Conservation (phyloP, 2,888 invertebrate species). For the Fissipunctia ypsillon region DNA sequence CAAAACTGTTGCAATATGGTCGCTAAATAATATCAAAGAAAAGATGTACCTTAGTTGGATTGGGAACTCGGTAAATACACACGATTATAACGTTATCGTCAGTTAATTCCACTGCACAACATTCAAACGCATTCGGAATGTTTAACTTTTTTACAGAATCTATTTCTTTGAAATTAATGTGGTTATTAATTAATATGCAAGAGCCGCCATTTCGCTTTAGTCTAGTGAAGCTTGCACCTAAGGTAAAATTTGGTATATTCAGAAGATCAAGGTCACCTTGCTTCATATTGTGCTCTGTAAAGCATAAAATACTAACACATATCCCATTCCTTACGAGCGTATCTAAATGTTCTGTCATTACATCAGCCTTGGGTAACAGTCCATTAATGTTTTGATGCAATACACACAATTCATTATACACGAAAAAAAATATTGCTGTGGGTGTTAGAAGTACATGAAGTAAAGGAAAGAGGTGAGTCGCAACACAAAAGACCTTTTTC, state of each 20-base stretch:
- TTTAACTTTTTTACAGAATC: not conserved
- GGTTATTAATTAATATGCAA: no score
- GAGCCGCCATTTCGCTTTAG: no score
- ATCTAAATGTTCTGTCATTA: constrained; percentile 12
- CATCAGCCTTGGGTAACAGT: constrained; percentile 1
- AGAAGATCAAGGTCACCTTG: no score
- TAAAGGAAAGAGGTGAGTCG: not conserved
- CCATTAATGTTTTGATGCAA: constrained; percentile 8
- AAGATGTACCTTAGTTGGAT: not conserved
- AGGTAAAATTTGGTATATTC: no score
- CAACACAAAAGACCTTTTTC: no score
- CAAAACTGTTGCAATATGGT: constrained; percentile 2
- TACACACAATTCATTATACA: not conserved
- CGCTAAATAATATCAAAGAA: constrained; percentile 13
- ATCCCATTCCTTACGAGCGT: not conserved
- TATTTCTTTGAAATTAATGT: no score
- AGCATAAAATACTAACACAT: not conserved
- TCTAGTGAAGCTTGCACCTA: no score
- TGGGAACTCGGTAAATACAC: constrained; percentile 10
- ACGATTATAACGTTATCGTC: constrained; percentile 9
- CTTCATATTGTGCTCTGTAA: no score
- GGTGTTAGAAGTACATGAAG: not conserved
- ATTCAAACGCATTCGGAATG: not conserved
- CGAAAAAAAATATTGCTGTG: not conserved
- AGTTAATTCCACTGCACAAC: constrained; percentile 6